phyloP scores from a whole-genome alignment of 2,797 vertebrate genomes.

The Alosa sapidissima region DNA sequence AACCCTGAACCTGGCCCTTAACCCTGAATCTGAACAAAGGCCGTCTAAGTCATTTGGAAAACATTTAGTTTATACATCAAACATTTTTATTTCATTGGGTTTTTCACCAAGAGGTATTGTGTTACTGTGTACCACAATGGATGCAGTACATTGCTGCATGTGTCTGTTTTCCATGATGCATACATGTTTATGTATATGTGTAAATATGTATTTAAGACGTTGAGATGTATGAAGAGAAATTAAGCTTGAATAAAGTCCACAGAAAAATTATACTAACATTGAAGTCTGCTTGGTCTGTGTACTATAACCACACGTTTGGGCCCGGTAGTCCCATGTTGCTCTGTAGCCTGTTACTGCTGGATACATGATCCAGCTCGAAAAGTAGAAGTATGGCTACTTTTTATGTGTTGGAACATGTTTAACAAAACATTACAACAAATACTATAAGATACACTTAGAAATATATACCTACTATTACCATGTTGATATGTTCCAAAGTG shows the following conservation, averaged over 20 bases:
- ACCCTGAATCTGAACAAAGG: too few relatives aligned
- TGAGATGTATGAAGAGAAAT: conserved; percentile 80
- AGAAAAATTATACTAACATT: conserved; percentile 31
- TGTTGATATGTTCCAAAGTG: too few relatives aligned
- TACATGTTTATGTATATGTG: conserved; percentile 75
- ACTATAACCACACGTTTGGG: not conserved
- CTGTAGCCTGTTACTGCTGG: not conserved
- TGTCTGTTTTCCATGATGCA: conserved; percentile 67
- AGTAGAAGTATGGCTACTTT: too few relatives aligned
- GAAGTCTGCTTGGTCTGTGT: not conserved
- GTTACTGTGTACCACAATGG: conserved; percentile 78
- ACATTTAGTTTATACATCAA: conserved; percentile 1
- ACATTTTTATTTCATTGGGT: conserved; percentile 54
- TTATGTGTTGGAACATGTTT: not conserved
- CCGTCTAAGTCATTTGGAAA: not conserved
- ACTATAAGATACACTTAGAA: too few relatives aligned
- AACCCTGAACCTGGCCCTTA: not conserved
- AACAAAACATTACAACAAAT: too few relatives aligned
- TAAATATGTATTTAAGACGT: conserved; percentile 79
- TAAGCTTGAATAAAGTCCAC: conserved; percentile 84
- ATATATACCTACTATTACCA: not conserved
- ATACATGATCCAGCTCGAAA: not conserved
- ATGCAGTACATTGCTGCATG: conserved; percentile 79
- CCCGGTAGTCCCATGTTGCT: not conserved
- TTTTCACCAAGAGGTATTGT: conserved; percentile 55